phyloP scores from a whole-genome alignment of 2,113 vertebrate species.

The Coturnix japonica region DNA sequence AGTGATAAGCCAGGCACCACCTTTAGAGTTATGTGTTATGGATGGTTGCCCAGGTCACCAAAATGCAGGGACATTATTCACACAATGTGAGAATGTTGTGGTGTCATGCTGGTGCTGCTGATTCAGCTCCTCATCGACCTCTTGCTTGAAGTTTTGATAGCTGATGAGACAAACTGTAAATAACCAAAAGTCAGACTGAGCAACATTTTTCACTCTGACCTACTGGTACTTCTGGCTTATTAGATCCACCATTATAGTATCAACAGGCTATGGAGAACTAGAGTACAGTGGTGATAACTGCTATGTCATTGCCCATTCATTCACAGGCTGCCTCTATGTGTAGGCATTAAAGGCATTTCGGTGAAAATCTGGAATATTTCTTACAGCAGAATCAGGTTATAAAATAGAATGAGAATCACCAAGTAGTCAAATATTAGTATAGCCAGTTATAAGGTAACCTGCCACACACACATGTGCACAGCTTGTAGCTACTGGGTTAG shows the following conservation, averaged over 20 bases:
- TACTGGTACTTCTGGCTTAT: constrained; percentile 68
- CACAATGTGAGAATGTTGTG: neutral
- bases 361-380: neutral
- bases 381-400: neutral
- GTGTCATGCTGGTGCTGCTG: constrained; percentile 57
- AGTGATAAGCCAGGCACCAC: neutral
- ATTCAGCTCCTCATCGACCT: constrained; percentile 56
- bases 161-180: constrained; percentile 67
- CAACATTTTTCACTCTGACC: constrained; percentile 53
- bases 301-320: constrained; percentile 20
- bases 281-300: constrained; percentile 45
- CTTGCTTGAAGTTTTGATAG: constrained; percentile 47
- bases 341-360: neutral
- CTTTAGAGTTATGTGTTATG: constrained; percentile 28
- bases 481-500: neutral
- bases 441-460: neutral
- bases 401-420: neutral
- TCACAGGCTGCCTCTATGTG: neutral
- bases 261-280: constrained; percentile 53
- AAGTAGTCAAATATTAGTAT: neutral
- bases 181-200: constrained; percentile 63
- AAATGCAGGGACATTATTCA: neutral
- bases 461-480: neutral
- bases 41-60: constrained; percentile 63
- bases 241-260: constrained; percentile 56